Evolutionary conservation across 2,113 vertebrate species (phyloP), one percentile per base, ranked within the genome.

Genomic region (Toxotes chatareus): DNA sequence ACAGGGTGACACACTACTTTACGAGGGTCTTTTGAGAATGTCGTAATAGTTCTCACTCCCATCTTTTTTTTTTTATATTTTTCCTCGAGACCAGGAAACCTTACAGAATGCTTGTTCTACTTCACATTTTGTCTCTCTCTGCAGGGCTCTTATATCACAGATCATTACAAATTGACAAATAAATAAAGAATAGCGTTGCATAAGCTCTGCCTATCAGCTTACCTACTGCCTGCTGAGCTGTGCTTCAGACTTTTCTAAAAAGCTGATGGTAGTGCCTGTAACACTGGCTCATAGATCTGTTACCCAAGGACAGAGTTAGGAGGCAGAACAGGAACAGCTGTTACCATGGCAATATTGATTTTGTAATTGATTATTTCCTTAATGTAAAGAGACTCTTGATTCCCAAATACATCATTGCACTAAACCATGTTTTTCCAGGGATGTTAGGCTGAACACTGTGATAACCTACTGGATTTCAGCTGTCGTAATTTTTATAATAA

Each of bases 1-100:
- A 94, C 81, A 36, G 71, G 80, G 81, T 95, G 93, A 94, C 94
- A 92, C 90, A 93, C 79, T 74, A 27, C 87, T 95, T 95, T 94
- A 94, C 84, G 83, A 89, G 92, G 78, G 83, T 93, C 91, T 93
- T 94, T 93, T 47, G 82, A 84, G 85, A 86, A 81, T 91, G 89
- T 76, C 74, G 92, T 93, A 92, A 94, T 90, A 86, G 88, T 89
- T 91, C 76, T 87, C 86, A 83, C 90, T 87, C 86, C 65, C 69
- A 65, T 88, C 53, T 49, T 67, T 69, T 82, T 59, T 67, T 31
- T 27, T 27, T 27, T 27, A 56, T 67, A 65, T 74, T 88, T 86
- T 70, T 76, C 80, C 16, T 23, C 44, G 64, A 88, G 78, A 90
- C 65, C 68, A 88, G 83, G 63, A 89, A 82, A 53, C 8, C 14